A percentile compares a stretch with the other conserved stretches of the same genome.
Conservation (phyloP, 1,140 invertebrate genomes). For the Octopus bimaculoides region DNA sequence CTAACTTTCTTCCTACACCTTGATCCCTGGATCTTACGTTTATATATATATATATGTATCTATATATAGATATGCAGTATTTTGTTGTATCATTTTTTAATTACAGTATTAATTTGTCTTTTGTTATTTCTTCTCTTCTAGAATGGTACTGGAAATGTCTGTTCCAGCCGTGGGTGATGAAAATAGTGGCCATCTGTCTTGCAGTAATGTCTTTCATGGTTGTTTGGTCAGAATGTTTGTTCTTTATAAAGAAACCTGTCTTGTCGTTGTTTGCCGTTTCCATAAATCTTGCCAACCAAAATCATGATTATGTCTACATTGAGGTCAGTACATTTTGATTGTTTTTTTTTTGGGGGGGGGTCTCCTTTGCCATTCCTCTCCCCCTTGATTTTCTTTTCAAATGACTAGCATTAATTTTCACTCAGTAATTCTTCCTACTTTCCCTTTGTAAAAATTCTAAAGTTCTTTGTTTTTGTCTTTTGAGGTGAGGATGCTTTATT, state of each 20-base stretch:
- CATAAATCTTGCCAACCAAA: slow-evolving; percentile 74
- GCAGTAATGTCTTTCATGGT: slow-evolving; percentile 82
- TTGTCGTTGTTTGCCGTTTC: slow-evolving; percentile 94
- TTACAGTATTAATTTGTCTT: not conserved
- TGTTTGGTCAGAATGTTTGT: slow-evolving; percentile 98
- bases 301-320: slow-evolving; percentile 92
- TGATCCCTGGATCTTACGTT: no score
- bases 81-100: not conserved
- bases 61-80: no score
- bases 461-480: no score
- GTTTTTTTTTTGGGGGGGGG: no score
- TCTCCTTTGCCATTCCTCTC: no score
- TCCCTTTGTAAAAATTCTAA: no score
- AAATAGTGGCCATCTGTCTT: slow-evolving; percentile 71
- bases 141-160: slow-evolving; percentile 97
- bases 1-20: no score
- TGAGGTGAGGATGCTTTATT: no score
- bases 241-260: slow-evolving; percentile 87
- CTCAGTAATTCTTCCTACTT: no score
- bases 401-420: no score
- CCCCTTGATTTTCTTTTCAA: no score
- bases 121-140: slow-evolving; percentile 48
- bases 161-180: slow-evolving; percentile 72
- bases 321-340: slow-evolving; percentile 68
- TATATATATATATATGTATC: no score